A percentile compares a stretch with the other conserved stretches of the same genome.
These are phyloP conservation scores for Umimayanthus chanpuru DNA, from an alignment of 92 coral and sea anemone genomes.

Conservation along the genomic window DNA sequence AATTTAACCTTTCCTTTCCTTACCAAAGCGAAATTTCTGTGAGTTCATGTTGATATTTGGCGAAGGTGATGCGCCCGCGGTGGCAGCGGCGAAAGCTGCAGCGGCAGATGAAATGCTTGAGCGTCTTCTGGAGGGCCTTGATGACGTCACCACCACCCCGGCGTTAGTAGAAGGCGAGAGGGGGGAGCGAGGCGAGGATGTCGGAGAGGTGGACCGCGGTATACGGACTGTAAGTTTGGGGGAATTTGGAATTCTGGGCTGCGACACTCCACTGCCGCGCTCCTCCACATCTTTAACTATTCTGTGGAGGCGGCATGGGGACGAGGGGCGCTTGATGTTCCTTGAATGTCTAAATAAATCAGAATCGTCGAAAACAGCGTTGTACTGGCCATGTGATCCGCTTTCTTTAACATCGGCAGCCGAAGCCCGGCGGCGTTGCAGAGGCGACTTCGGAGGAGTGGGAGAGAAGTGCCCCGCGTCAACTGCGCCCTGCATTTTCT, in stretches of 20 bases:
- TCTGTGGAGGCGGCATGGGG: conserved; percentile 77
- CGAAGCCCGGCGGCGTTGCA: conserved; percentile 30
- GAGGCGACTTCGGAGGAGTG: conserved; percentile 31
- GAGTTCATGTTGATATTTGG: conserved; percentile 56
- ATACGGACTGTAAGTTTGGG: conserved; percentile 56
- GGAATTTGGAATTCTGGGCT: conserved; percentile 68
- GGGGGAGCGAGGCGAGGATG: conserved; percentile 83
- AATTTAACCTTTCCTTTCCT: not conserved
- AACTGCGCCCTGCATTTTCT: conserved; percentile 46
- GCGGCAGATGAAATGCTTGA: conserved; percentile 98
- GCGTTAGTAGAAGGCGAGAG: conserved; percentile 74
- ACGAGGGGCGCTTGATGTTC: conserved; percentile 63
- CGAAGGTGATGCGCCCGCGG: conserved; percentile 98
- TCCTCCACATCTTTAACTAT: conserved; percentile 82
- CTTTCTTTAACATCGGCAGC: conserved; percentile 22
- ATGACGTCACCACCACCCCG: conserved; percentile 97
- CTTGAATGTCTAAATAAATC: conserved; percentile 49
- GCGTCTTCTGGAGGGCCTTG: conserved; percentile 88
- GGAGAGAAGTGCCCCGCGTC: conserved; percentile 38
- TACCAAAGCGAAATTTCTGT: conserved; percentile 90
- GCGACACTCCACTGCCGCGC: conserved; percentile 61
- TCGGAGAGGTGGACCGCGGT: conserved; percentile 65
- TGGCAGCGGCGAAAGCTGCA: conserved; percentile 99
- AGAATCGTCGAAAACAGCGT: conserved; percentile 54
- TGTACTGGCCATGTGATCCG: conserved; percentile 36